Conservation (phyloP, 2,888 invertebrate genomes). For the Netelia melanura region DNA sequence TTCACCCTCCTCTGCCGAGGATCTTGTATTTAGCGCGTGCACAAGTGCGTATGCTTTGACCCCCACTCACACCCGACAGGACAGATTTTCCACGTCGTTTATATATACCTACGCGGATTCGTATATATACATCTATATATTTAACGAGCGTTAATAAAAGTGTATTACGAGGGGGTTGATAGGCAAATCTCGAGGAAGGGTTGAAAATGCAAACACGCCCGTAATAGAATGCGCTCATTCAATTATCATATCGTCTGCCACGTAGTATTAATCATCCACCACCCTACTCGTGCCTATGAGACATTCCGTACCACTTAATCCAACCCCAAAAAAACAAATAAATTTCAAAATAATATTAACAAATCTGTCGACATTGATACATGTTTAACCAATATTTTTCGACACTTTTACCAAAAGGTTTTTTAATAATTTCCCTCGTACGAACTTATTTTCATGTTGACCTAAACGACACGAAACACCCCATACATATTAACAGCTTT, state of each 20-base stretch:
- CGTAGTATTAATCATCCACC: conserved; percentile 40
- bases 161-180: conserved; percentile 31
- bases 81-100: conserved; percentile 30
- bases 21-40: conserved; percentile 7
- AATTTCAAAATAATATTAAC: too few relatives aligned
- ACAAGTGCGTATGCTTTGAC: neutral
- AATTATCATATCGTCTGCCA: conserved; percentile 51
- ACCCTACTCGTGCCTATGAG: conserved; percentile 58
- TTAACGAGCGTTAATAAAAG: conserved; percentile 56
- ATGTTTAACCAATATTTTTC: too few relatives aligned
- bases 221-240: conserved; percentile 61
- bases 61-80: neutral
- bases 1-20: conserved; percentile 19
- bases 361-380: too few relatives aligned
- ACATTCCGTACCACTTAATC: neutral
- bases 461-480: neutral
- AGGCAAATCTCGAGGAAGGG: conserved; percentile 64
- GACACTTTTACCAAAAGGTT: too few relatives aligned
- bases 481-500: conserved; percentile 34
- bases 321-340: too few relatives aligned
- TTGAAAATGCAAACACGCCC: conserved; percentile 59
- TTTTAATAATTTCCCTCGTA: too few relatives aligned
- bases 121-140: conserved; percentile 16
- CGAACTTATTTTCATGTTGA: neutral
- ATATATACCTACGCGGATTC: conserved; percentile 1